Evolutionary conservation across 2,888 invertebrate species (phyloP).

Genomic region (Odontomyia ornata): DNA sequence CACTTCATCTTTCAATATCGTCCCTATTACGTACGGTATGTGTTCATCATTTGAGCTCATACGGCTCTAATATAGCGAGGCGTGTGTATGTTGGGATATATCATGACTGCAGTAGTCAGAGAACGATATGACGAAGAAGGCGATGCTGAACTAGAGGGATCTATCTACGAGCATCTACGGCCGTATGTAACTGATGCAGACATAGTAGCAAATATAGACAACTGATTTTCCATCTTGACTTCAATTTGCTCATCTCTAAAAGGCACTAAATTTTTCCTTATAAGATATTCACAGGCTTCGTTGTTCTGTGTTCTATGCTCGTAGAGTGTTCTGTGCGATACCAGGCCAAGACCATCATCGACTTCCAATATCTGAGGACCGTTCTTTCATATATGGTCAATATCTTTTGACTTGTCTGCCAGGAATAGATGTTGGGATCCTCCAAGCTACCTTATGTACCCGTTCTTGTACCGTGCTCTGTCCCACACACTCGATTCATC

Average conservation of each 20-base stretch:
- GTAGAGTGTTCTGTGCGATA: constrained; percentile 18
- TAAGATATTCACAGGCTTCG: constrained; percentile 34
- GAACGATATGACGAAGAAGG: neutral
- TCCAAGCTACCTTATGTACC: neutral
- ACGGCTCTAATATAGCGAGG: neutral
- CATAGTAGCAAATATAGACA: constrained; percentile 9
- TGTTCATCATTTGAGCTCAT: constrained; percentile 1
- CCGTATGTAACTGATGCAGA: neutral
- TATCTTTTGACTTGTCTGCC: neutral
- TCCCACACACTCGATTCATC: constrained; percentile 2
- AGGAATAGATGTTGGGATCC: no score
- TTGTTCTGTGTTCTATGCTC: constrained; percentile 12
- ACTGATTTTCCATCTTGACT: constrained; percentile 31
- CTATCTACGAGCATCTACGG: neutral
- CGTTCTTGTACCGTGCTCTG: neutral
- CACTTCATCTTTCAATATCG: constrained; percentile 22
- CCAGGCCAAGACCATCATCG: neutral
- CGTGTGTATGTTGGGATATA: neutral
- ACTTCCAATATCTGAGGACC: neutral
- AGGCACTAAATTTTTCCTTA: constrained; percentile 37
- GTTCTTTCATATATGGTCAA: neutral
- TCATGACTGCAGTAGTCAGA: no score
- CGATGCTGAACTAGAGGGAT: neutral
- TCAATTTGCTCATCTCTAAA: constrained; percentile 33
- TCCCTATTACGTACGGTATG: constrained; percentile 5